A percentile compares a stretch with the other conserved stretches of the same genome.
Conservation (phyloP, 2,888 invertebrate species). For the Polydrusus cervinus region DNA sequence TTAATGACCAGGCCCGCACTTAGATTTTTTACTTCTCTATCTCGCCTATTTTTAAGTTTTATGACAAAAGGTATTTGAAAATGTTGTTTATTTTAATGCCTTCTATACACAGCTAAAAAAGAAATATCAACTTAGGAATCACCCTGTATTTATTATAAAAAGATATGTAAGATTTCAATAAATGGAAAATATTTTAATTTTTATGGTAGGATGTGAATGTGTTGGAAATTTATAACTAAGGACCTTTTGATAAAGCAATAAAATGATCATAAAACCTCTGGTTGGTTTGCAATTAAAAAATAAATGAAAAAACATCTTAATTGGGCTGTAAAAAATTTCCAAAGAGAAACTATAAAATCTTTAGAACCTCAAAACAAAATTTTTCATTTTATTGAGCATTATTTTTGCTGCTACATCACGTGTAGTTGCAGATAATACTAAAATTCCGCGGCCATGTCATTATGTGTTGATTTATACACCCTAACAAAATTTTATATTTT, state of each 20-base stretch:
- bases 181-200: constrained; percentile 15
- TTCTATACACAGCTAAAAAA: no score
- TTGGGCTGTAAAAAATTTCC: constrained; percentile 39
- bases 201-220: constrained; percentile 31
- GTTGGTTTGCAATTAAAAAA: constrained; percentile 34
- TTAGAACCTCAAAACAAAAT: constrained; percentile 18
- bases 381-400: constrained; percentile 17
- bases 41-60: no score
- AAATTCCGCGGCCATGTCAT: constrained; percentile 2
- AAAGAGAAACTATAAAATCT: constrained; percentile 28
- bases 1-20: no score
- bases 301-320: constrained; percentile 30
- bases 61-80: no score
- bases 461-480: not conserved
- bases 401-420: constrained; percentile 15
- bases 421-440: constrained; percentile 14
- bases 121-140: no score
- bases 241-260: constrained; percentile 43
- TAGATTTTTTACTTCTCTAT: no score
- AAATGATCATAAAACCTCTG: constrained; percentile 36
- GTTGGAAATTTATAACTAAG: constrained; percentile 43
- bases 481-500: not conserved
- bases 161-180: not conserved
- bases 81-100: no score
- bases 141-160: not conserved